Evolutionary conservation across 2,113 vertebrate genomes (phyloP).

Genomic region (Gymnorhina tibicen): DNA sequence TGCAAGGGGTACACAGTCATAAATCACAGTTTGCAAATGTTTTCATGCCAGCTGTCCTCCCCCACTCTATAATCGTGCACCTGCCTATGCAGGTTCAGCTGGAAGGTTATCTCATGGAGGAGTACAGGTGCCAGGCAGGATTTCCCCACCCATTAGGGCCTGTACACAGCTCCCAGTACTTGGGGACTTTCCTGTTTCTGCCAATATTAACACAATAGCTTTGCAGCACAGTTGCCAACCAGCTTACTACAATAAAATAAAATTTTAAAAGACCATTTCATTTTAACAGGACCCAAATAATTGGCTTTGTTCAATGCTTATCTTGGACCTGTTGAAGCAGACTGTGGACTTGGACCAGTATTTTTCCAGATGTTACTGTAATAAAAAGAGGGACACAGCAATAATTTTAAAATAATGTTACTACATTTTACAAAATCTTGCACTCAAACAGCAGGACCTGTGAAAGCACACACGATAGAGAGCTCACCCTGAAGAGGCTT

Average conservation of each 20-base stretch:
- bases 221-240: background rate
- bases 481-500: background rate
- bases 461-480: background rate
- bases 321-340: background rate
- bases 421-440: background rate
- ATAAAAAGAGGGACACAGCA: background rate
- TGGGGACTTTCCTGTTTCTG: background rate
- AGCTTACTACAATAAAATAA: background rate
- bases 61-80: background rate
- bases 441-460: background rate
- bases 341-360: background rate
- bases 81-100: background rate
- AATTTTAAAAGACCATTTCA: background rate
- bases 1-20: background rate
- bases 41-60: background rate
- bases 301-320: background rate
- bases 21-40: background rate
- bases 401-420: background rate
- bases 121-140: background rate
- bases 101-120: background rate
- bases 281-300: background rate
- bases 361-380: background rate
- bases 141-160: background rate
- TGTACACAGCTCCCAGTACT: background rate
- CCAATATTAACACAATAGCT: background rate